phyloP scores from a whole-genome alignment of 2,113 vertebrate genomes.

The Calyptommatus sinebrachiatus region DNA sequence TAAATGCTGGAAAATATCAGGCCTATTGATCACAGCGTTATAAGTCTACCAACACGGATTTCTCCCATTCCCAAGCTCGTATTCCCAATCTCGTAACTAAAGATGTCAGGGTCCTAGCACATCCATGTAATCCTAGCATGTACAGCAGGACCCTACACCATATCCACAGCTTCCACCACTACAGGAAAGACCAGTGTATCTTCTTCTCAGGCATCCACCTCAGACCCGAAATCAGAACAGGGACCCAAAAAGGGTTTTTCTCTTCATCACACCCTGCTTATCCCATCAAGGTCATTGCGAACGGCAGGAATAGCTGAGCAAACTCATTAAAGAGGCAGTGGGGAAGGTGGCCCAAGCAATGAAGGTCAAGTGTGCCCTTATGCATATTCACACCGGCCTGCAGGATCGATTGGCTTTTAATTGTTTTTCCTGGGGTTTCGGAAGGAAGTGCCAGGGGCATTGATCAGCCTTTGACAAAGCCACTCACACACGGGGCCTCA shows the following conservation, averaged over 20 bases:
- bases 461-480: conserved; percentile 88
- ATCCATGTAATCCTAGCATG: neutral
- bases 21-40: no score
- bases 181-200: neutral
- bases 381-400: conserved; percentile 95
- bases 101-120: neutral
- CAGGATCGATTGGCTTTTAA: conserved; percentile 97
- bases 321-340: conserved; percentile 63
- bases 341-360: conserved; percentile 72
- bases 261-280: neutral
- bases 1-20: neutral
- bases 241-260: conserved; percentile 6
- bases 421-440: conserved; percentile 98
- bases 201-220: neutral
- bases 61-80: neutral
- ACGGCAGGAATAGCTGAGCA: conserved; percentile 60
- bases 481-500: conserved; percentile 68
- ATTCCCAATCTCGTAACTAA: neutral
- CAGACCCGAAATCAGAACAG: neutral
- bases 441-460: conserved; percentile 97
- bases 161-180: neutral
- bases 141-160: neutral
- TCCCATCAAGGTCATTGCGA: conserved; percentile 59
- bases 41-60: neutral
- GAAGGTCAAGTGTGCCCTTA: conserved; percentile 99